These are phyloP conservation scores for Pogonus chalceus DNA, from an alignment of 1,140 invertebrate genomes.

Conservation along the genomic window DNA sequence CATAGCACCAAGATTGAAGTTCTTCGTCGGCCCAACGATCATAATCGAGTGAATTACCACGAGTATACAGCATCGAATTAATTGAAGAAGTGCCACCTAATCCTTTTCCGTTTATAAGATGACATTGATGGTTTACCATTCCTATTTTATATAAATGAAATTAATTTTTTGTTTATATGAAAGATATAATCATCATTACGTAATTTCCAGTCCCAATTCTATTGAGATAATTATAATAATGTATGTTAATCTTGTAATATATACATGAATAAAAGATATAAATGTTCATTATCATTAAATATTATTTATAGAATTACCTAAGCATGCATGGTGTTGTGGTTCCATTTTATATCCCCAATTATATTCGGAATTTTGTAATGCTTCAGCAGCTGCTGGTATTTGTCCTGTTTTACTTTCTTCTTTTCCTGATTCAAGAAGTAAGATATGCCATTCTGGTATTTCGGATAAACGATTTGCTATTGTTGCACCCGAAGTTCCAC, in stretches of 20 bases:
- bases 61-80: constrained; percentile 83
- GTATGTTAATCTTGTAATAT: background rate
- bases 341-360: constrained; percentile 75
- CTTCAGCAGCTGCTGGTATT: constrained; percentile 57
- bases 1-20: constrained; percentile 73
- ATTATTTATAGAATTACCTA: constrained; percentile 31
- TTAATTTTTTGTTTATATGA: background rate
- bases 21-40: constrained; percentile 57
- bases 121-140: constrained; percentile 42
- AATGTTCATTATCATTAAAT: background rate
- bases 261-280: background rate
- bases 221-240: background rate
- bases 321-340: constrained; percentile 53
- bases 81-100: constrained; percentile 68
- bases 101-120: constrained; percentile 49
- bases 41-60: constrained; percentile 58
- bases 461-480: constrained; percentile 64
- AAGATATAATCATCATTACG: background rate
- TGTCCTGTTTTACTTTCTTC: constrained; percentile 60
- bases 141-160: constrained; percentile 27
- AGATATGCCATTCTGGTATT: constrained; percentile 52
- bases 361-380: constrained; percentile 55
- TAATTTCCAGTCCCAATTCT: background rate
- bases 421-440: constrained; percentile 60
- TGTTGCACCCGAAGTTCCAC: constrained; percentile 43